A percentile compares a stretch with the other conserved stretches of the same genome.
phyloP scores from a whole-genome alignment of 1,140 invertebrate genomes.

The Apis florea region DNA sequence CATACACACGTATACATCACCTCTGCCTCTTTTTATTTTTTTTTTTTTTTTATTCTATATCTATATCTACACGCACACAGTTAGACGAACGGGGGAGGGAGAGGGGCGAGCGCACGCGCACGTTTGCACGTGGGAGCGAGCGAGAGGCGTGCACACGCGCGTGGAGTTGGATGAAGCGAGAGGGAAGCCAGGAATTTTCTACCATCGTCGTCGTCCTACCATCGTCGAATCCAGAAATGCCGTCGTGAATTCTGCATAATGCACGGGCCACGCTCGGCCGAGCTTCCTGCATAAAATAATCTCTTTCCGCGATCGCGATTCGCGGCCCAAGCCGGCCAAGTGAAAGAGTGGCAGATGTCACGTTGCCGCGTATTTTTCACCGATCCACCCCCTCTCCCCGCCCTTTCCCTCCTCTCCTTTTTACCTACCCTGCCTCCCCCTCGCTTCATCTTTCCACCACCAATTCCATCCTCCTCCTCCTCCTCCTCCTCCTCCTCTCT shows the following conservation, averaged over 20 bases:
- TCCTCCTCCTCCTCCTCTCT: slow-evolving; percentile 13
- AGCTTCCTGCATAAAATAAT: slow-evolving; percentile 74
- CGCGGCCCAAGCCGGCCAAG: slow-evolving; percentile 58
- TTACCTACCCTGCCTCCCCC: slow-evolving; percentile 31
- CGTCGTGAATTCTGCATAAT: slow-evolving; percentile 71
- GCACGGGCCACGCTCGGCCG: slow-evolving; percentile 64
- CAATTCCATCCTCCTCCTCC: not conserved
- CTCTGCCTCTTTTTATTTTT: not conserved
- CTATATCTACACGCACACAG: not conserved
- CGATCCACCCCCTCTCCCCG: not conserved
- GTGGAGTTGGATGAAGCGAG: not conserved
- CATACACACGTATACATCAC: too few species aligned
- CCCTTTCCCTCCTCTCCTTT: slow-evolving; percentile 12
- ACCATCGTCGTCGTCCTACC: slow-evolving; percentile 40
- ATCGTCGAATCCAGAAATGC: slow-evolving; percentile 41
- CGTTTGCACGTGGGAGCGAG: not conserved
- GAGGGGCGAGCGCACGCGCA: too few species aligned
- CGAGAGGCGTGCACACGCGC: not conserved
- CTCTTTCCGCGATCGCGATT: slow-evolving; percentile 71
- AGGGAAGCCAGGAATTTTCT: slow-evolving; percentile 43
- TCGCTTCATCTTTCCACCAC: not conserved
- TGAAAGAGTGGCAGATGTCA: slow-evolving; percentile 69
- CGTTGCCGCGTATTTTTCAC: slow-evolving; percentile 63
- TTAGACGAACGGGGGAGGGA: too few species aligned
- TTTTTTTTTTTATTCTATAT: slow-evolving; percentile 21